phyloP scores from a whole-genome alignment of 2,113 vertebrate genomes.

The Leucopsar rothschildi region DNA sequence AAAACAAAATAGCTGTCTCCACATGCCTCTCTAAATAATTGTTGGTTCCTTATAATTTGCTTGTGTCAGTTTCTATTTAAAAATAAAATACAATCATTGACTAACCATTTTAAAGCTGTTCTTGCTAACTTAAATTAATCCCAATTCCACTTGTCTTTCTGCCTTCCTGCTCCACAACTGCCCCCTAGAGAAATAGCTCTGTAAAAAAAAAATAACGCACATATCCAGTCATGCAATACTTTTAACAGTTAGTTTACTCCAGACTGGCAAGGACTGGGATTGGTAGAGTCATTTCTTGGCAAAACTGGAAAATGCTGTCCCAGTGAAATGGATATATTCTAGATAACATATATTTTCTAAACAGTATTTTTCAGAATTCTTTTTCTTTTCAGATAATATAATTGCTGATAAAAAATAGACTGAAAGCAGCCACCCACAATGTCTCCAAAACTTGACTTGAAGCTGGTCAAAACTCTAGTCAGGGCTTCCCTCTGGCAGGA shows the following conservation, averaged over 20 bases:
- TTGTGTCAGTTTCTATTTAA: conserved; percentile 34
- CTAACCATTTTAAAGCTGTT: conserved; percentile 49
- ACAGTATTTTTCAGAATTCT: not conserved
- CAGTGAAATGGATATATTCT: not conserved
- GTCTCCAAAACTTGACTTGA: not conserved
- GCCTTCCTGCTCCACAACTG: conserved; percentile 43
- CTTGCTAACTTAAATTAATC: conserved; percentile 43
- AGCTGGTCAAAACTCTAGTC: not conserved
- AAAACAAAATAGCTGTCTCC: not conserved
- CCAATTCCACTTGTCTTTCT: conserved; percentile 37
- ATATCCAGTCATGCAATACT: not conserved
- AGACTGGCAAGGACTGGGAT: not conserved
- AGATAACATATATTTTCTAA: not conserved
- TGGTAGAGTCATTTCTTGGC: not conserved
- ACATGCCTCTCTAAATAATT: not conserved
- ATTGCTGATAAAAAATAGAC: not conserved
- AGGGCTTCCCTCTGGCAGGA: not conserved
- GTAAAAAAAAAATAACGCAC: not conserved
- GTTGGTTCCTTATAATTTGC: conserved; percentile 6
- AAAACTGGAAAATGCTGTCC: not conserved
- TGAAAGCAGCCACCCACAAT: not conserved
- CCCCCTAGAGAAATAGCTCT: conserved; percentile 27
- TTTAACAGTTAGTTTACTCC: not conserved
- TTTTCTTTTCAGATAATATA: not conserved
- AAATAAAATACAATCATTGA: conserved; percentile 50